These are phyloP conservation scores for Telenomus remus DNA, from an alignment of 1,140 invertebrate species.

Conservation along the genomic window DNA sequence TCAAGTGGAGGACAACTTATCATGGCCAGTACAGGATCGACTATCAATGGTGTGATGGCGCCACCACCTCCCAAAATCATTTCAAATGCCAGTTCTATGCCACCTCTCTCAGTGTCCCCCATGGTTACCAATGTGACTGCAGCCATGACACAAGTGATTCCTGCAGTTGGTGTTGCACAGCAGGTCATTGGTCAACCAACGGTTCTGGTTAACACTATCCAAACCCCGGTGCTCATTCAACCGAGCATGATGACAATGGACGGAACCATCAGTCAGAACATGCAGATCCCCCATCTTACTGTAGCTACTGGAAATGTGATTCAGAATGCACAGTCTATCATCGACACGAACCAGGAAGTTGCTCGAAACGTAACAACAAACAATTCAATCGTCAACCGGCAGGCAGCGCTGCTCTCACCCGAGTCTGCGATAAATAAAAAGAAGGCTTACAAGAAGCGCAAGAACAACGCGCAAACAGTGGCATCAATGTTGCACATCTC, in stretches of 20 bases:
- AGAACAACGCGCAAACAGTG: constrained; percentile 81
- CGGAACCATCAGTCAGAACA: constrained; percentile 79
- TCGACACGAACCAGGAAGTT: constrained; percentile 75
- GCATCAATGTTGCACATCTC: constrained; percentile 85
- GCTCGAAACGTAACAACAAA: constrained; percentile 67
- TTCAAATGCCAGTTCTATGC: constrained; percentile 77
- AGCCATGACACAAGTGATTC: constrained; percentile 81
- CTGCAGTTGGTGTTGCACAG: constrained; percentile 77
- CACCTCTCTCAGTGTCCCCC: constrained; percentile 80
- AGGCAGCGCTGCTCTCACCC: constrained; percentile 80
- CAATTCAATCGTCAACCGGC: constrained; percentile 73
- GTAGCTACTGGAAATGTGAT: constrained; percentile 81
- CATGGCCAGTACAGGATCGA: constrained; percentile 78
- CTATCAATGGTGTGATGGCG: constrained; percentile 79
- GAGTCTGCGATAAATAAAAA: constrained; percentile 79
- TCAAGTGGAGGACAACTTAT: constrained; percentile 85
- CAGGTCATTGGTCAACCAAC: constrained; percentile 84
- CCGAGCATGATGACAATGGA: constrained; percentile 82
- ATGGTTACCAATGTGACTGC: constrained; percentile 84
- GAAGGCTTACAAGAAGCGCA: constrained; percentile 85
- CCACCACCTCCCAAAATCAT: constrained; percentile 80
- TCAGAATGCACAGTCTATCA: constrained; percentile 77
- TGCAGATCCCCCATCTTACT: constrained; percentile 79
- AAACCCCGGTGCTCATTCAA: constrained; percentile 86
- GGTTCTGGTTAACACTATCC: constrained; percentile 88